These are phyloP conservation scores for Lampris incognitus DNA, from an alignment of 2,113 vertebrate species.

Conservation along the genomic window DNA sequence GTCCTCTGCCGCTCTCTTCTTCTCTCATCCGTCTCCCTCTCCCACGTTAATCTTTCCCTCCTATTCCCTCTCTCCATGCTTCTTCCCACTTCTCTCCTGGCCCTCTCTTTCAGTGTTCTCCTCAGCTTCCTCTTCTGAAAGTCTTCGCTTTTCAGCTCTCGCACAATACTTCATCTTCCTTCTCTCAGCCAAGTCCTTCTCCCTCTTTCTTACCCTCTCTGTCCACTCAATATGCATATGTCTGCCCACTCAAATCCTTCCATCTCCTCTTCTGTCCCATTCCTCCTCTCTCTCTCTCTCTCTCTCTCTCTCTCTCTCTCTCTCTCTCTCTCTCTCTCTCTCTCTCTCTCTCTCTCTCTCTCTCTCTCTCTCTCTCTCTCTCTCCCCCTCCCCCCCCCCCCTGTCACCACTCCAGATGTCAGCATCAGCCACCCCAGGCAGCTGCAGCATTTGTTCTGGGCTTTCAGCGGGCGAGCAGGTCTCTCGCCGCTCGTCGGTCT, in stretches of 20 bases:
- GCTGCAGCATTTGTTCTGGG: slow-evolving; percentile 59
- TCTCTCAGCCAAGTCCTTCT: not conserved
- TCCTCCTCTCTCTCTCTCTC: slow-evolving; percentile 8
- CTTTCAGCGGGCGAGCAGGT: slow-evolving; percentile 54
- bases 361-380: not conserved
- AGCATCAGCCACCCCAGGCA: slow-evolving; percentile 53
- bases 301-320: not conserved
- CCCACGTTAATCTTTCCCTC: slow-evolving; percentile 62
- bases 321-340: slow-evolving; percentile 2
- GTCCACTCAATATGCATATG: slow-evolving; percentile 19
- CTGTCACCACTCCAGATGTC: slow-evolving; percentile 37
- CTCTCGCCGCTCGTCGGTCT: slow-evolving; percentile 45
- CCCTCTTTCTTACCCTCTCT: slow-evolving; percentile 26
- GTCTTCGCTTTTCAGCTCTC: slow-evolving; percentile 16
- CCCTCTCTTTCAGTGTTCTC: slow-evolving; percentile 35
- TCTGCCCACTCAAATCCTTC: slow-evolving; percentile 29
- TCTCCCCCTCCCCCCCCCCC: not conserved
- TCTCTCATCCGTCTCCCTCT: slow-evolving; percentile 57
- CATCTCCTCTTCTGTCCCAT: slow-evolving; percentile 3
- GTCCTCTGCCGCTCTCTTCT: slow-evolving; percentile 59
- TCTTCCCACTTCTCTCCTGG: slow-evolving; percentile 39
- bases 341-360: slow-evolving; percentile 9
- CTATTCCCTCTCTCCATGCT: slow-evolving; percentile 53
- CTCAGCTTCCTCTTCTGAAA: slow-evolving; percentile 39
- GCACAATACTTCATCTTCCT: not conserved